phyloP scores from a whole-genome alignment of 2,888 invertebrate genomes.

The Netelia virgata region DNA sequence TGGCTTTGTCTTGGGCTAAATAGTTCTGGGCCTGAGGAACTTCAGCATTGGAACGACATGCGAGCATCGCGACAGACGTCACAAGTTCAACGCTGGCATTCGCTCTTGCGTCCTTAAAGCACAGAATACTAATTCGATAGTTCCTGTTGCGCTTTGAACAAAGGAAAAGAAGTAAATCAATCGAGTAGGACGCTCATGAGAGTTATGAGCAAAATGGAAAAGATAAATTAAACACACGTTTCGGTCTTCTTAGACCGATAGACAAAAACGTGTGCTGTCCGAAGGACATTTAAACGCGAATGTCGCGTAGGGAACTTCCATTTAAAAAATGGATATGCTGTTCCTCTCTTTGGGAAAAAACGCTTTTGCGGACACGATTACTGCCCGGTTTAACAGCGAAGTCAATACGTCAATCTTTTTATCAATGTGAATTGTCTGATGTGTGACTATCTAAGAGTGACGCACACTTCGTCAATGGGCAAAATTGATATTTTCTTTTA shows the following conservation, averaged over 20 bases:
- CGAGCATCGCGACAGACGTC: slow-evolving; percentile 93
- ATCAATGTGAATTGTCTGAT: slow-evolving; percentile 60
- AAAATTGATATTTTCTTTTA: slow-evolving; percentile 40
- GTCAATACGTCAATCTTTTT: slow-evolving; percentile 75
- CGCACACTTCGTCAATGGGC: slow-evolving; percentile 64
- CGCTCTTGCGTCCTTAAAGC: slow-evolving; percentile 88
- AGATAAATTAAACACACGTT: slow-evolving; percentile 23
- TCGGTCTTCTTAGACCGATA: slow-evolving; percentile 44
- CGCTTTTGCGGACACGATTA: slow-evolving; percentile 73
- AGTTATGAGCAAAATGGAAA: slow-evolving; percentile 30
- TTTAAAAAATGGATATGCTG: slow-evolving; percentile 47
- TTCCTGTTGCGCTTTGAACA: slow-evolving; percentile 58
- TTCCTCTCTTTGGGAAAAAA: slow-evolving; percentile 53
- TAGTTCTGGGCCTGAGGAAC: slow-evolving; percentile 96
- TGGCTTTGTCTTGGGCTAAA: slow-evolving; percentile 98
- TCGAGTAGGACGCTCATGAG: slow-evolving; percentile 28
- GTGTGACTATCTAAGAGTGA: slow-evolving; percentile 44
- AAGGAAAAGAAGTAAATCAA: slow-evolving; percentile 25
- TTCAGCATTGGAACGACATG: slow-evolving; percentile 97
- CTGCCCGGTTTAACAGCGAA: slow-evolving; percentile 78
- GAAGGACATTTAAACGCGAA: slow-evolving; percentile 34
- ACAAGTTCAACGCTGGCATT: slow-evolving; percentile 97
- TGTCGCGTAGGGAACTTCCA: slow-evolving; percentile 37
- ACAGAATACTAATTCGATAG: slow-evolving; percentile 36
- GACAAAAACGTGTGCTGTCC: slow-evolving; percentile 30